phyloP scores from a whole-genome alignment of 2,888 invertebrate genomes.

The Cinara cedri region DNA sequence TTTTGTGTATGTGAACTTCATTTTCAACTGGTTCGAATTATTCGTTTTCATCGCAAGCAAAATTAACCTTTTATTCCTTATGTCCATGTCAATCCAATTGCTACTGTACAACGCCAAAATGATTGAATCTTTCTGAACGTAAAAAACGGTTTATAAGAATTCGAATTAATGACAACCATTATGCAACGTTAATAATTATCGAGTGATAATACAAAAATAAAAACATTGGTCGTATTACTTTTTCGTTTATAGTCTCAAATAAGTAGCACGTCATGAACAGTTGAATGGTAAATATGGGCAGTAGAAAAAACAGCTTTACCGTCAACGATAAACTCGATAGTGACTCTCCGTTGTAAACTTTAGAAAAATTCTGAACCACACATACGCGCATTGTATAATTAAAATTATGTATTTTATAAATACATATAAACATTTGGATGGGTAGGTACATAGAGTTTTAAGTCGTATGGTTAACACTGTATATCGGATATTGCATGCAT shows the following conservation, averaged over 20 bases:
- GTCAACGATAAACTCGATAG: not conserved
- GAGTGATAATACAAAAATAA: not conserved
- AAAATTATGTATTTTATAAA: too few relatives aligned
- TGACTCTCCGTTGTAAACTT: too few relatives aligned
- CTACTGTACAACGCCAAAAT: too few relatives aligned
- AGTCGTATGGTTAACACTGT: too few relatives aligned
- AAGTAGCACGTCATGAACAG: not conserved
- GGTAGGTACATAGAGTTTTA: too few relatives aligned
- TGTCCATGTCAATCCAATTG: not conserved
- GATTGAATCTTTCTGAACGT: too few relatives aligned
- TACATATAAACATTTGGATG: too few relatives aligned
- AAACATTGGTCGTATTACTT: not conserved
- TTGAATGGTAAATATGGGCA: too few relatives aligned
- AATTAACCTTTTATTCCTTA: not conserved
- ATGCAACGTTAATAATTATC: not conserved
- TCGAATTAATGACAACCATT: not conserved
- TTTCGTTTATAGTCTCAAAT: not conserved
- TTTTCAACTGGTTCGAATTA: not conserved
- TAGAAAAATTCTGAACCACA: not conserved
- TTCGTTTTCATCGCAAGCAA: too few relatives aligned
- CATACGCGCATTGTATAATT: too few relatives aligned
- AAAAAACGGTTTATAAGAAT: not conserved
- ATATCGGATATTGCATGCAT: too few relatives aligned
- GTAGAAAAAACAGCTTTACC: too few relatives aligned
- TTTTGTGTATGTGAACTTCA: not conserved